Evolutionary conservation across 2,113 vertebrate genomes (phyloP), one percentile per base, ranked within the genome.

Genomic region (Grus americana): DNA sequence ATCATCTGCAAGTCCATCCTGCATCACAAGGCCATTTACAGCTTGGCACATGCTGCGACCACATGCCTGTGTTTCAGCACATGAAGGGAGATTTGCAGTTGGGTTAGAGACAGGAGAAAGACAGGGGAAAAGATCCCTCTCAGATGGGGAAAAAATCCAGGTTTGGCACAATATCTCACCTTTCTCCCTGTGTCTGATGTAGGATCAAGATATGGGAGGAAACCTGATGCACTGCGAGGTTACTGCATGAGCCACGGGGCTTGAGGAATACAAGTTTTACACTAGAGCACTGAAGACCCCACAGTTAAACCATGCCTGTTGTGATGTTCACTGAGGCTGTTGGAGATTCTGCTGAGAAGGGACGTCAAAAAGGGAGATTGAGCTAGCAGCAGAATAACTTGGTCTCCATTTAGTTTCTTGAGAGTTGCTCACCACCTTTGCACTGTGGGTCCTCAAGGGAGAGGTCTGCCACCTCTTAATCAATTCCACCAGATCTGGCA

Each of bases 351-450:
- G 11, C 4, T 62, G 34, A 61, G 47, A 81, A 80, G 30, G 7
- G 49, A 44, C 0, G 0, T 29, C 23, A 49, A 17, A 90, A 36
- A 67, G 11, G 19, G 12, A 90, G 27, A 71, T 4, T 55, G 26
- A 70, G 10, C 5, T 52, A 61, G 11, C 21, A 78, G 26, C 15
- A 70, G 42, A 93, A 67, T 29, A 46, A 36, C 5, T 70, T 91
- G 40, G 11, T 29, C n/a, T 59, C 13, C 15, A n/a, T 3, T 10
- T 0, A 23, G 12, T 40, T 86, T 75, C 34, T 65, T 72, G 50
- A 80, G 2, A 66, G 23, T 15, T 6, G 8, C 21, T 80, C 54
- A 44, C 7, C 36, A 52, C 0, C 14, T 62, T 84, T 68, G 27
- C 9, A 15, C 4, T 54, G 15, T 38, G 11, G 18, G 0, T 74